A percentile compares a stretch with the other conserved stretches of the same genome.
phyloP scores from a whole-genome alignment of 1,140 invertebrate genomes.

The Rhagoletis pomonella region DNA sequence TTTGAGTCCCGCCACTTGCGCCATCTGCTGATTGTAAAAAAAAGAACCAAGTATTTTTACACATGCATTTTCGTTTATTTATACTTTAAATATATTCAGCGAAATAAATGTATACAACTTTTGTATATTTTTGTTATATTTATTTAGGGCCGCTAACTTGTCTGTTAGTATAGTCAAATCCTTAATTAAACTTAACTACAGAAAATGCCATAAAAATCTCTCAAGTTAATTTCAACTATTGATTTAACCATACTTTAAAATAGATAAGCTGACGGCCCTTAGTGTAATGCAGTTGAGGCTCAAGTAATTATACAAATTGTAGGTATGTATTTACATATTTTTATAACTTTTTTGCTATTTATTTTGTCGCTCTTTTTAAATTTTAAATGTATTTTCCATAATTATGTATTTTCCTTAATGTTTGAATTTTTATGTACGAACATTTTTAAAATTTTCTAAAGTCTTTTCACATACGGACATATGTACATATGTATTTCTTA shows the following conservation, averaged over 20 bases:
- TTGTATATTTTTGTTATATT: not conserved
- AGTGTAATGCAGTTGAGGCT: too few relatives aligned
- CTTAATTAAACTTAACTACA: too few relatives aligned
- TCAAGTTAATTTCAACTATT: too few relatives aligned
- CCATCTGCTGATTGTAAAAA: not conserved
- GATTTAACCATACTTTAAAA: too few relatives aligned
- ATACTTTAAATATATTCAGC: not conserved
- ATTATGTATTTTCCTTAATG: not conserved
- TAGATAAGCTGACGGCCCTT: not conserved
- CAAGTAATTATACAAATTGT: not conserved
- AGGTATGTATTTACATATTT: not conserved
- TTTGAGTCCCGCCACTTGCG: too few relatives aligned
- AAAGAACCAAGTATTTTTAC: not conserved
- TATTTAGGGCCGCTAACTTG: not conserved
- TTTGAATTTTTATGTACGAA: not conserved
- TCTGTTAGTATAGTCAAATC: too few relatives aligned
- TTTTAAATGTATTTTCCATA: not conserved
- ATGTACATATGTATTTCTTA: too few relatives aligned
- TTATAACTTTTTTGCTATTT: not conserved
- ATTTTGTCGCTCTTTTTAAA: not conserved
- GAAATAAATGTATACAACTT: not conserved
- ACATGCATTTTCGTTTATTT: conserved; percentile 32
- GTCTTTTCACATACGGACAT: not conserved
- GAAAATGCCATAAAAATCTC: too few relatives aligned
- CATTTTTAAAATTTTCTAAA: not conserved